phyloP scores from a whole-genome alignment of 2,888 invertebrate genomes.

The Spodoptera exigua region DNA sequence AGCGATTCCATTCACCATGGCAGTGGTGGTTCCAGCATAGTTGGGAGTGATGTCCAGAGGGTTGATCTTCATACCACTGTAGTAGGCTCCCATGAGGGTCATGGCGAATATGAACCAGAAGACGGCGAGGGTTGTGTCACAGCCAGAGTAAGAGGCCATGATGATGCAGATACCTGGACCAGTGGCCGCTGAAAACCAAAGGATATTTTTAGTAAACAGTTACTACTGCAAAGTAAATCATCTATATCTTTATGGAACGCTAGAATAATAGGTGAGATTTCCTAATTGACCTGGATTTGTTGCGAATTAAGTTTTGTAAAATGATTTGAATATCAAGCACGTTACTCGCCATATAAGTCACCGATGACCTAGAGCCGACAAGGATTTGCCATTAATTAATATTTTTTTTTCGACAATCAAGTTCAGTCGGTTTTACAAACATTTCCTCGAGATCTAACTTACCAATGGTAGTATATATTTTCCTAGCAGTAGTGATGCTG shows the following conservation, averaged over 20 bases:
- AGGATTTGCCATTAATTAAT: too few relatives aligned
- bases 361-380: too few relatives aligned
- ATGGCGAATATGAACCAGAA: constrained; percentile 91
- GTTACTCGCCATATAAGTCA: too few relatives aligned
- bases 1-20: constrained; percentile 91
- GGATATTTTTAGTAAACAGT: too few relatives aligned
- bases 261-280: too few relatives aligned
- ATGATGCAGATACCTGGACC: constrained; percentile 91
- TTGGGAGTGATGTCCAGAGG: constrained; percentile 91
- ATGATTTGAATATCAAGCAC: too few relatives aligned
- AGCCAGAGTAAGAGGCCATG: constrained; percentile 90
- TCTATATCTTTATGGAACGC: too few relatives aligned
- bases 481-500: constrained; percentile 88
- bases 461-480: constrained; percentile 92
- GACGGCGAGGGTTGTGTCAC: constrained; percentile 86
- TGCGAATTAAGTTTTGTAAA: too few relatives aligned
- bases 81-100: constrained; percentile 92
- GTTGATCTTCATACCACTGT: constrained; percentile 92
- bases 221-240: too few relatives aligned
- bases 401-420: too few relatives aligned
- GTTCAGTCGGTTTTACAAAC: too few relatives aligned
- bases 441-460: constrained; percentile 58
- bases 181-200: constrained; percentile 86
- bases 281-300: too few relatives aligned
- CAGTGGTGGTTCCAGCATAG: constrained; percentile 91